Percentiles rank a stretch among this genome's conserved stretches.
These are phyloP conservation scores for Colius striatus DNA, from an alignment of 2,113 vertebrate species.

Conservation along the genomic window DNA sequence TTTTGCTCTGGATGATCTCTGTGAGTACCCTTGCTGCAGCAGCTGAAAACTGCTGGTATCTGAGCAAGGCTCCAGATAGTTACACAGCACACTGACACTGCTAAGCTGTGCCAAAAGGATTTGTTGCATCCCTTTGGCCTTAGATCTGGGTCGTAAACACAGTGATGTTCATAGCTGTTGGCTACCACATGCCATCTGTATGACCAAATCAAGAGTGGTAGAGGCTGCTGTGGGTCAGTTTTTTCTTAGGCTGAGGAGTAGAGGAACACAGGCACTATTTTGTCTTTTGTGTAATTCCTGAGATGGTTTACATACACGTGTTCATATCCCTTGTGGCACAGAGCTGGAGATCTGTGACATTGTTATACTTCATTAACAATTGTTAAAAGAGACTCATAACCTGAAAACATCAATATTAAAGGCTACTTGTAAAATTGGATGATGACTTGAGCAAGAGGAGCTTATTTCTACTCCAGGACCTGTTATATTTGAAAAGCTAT, in stretches of 20 bases:
- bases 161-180: accelerated
- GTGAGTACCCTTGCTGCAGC: background rate
- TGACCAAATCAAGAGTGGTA: accelerated
- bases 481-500: background rate
- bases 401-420: background rate
- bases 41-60: background rate
- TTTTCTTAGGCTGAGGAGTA: background rate
- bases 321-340: background rate
- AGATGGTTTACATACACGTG: accelerated
- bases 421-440: background rate
- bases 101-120: no score
- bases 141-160: accelerated
- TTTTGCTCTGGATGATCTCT: background rate
- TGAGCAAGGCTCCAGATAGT: background rate
- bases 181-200: accelerated
- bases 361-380: background rate
- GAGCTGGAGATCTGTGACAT: background rate
- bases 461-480: background rate
- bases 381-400: background rate
- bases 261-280: accelerated
- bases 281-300: background rate
- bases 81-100: accelerated
- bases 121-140: background rate
- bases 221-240: accelerated
- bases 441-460: background rate